These are phyloP conservation scores for Thumatha senex DNA, from an alignment of 2,888 invertebrate species.

Conservation along the genomic window DNA sequence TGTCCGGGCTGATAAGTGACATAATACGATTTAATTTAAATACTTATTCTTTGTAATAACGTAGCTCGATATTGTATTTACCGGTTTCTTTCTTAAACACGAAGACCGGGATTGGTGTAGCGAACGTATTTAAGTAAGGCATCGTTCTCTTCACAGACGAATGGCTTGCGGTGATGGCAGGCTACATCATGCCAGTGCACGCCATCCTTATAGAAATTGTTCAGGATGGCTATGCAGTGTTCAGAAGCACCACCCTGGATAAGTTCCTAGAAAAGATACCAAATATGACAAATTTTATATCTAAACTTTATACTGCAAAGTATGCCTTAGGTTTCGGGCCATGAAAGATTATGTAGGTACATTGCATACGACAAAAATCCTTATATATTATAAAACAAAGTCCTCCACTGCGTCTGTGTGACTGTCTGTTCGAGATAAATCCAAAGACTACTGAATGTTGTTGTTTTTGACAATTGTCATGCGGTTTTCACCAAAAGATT, in stretches of 20 bases:
- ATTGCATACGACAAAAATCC: no score
- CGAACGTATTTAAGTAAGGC: conserved; percentile 93
- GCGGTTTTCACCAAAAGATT: no score
- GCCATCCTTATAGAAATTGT: conserved; percentile 96
- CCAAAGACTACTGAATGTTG: no score
- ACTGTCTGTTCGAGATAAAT: no score
- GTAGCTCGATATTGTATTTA: conserved; percentile 7
- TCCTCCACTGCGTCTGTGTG: no score
- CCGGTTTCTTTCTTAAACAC: conserved; percentile 76
- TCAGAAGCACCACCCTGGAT: conserved; percentile 93
- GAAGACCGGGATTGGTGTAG: conserved; percentile 91
- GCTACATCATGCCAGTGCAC: conserved; percentile 96
- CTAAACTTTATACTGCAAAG: not conserved
- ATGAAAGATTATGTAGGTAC: no score
- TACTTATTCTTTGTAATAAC: conserved; percentile 19
- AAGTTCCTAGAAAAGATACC: conserved; percentile 80
- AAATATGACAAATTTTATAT: no score
- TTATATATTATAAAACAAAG: no score
- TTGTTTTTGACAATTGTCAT: no score
- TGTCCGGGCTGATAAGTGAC: conserved; percentile 23
- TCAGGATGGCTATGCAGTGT: conserved; percentile 92
- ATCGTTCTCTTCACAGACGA: conserved; percentile 95
- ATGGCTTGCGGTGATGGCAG: conserved; percentile 94
- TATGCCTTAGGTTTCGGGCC: not conserved
- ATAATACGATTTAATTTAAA: conserved; percentile 18